These are phyloP conservation scores for Eutolmus rufibarbis DNA, from an alignment of 2,888 invertebrate genomes.

Conservation along the genomic window DNA sequence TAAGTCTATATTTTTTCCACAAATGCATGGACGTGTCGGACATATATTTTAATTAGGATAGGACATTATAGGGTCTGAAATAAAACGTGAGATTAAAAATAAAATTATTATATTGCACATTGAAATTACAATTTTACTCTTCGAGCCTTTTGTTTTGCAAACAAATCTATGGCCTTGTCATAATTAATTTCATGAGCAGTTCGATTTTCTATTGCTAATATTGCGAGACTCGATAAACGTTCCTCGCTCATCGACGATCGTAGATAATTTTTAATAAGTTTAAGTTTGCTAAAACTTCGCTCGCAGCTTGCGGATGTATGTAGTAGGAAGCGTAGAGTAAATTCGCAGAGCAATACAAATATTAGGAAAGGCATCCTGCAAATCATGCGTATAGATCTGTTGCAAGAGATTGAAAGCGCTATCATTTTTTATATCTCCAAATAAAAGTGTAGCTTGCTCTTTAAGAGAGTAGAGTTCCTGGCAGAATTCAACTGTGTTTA, in stretches of 20 bases:
- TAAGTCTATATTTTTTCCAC: too few relatives aligned
- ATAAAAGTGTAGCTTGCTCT: too few relatives aligned
- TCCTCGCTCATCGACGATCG: neutral
- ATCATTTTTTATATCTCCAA: too few relatives aligned
- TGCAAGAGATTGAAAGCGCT: neutral
- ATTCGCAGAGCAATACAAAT: conserved; percentile 5
- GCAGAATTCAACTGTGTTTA: too few relatives aligned
- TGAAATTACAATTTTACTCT: neutral
- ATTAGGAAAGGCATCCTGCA: conserved; percentile 12
- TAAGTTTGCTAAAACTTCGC: conserved; percentile 10
- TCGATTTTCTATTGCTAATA: neutral
- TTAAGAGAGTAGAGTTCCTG: too few relatives aligned
- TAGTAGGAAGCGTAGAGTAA: neutral
- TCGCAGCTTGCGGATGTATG: neutral
- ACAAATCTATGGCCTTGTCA: neutral
- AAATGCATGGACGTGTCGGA: neutral
- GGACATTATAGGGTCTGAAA: neutral
- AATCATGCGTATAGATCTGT: neutral
- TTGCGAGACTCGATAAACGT: neutral
- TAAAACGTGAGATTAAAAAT: neutral
- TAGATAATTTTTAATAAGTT: conserved; percentile 3
- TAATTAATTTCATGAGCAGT: neutral
- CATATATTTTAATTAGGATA: neutral
- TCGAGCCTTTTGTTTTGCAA: neutral
- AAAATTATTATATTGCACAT: too few relatives aligned